These are phyloP conservation scores for Myoxocephalus aenaeus DNA, from an alignment of 2,797 vertebrate genomes.

Conservation along the genomic window DNA sequence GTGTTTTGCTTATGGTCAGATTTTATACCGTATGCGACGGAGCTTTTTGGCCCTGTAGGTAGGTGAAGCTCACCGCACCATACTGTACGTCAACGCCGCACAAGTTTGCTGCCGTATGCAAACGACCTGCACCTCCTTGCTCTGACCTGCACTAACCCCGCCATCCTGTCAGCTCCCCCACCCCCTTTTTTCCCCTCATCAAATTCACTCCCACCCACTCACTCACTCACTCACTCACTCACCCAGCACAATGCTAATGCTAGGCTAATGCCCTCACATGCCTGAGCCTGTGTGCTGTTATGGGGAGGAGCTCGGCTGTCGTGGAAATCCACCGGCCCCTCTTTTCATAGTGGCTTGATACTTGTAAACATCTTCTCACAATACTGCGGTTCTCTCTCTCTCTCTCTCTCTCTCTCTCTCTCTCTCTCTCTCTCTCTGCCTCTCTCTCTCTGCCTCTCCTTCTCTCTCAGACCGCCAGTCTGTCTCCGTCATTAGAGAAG, in stretches of 20 bases:
- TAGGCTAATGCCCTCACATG: conserved; percentile 27
- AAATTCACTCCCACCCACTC: conserved; percentile 24
- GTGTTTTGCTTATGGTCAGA: conserved; percentile 88
- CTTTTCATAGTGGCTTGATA: conserved; percentile 19
- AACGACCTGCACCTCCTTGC: conserved; percentile 39
- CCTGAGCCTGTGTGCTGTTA: conserved; percentile 29
- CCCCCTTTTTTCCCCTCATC: background rate
- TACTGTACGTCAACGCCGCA: conserved; percentile 32
- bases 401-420: conserved; percentile 15
- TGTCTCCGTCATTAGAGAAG: conserved; percentile 22
- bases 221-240: conserved; percentile 24
- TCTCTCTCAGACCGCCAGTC: background rate
- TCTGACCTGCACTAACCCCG: conserved; percentile 60
- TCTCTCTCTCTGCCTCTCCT: background rate
- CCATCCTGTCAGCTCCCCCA: conserved; percentile 21
- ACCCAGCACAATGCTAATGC: conserved; percentile 39
- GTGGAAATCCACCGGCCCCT: conserved; percentile 39
- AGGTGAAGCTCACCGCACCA: conserved; percentile 80
- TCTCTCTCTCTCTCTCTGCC: conserved; percentile 10
- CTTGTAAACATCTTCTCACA: conserved; percentile 20
- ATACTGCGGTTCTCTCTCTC: conserved; percentile 19
- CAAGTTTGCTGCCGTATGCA: conserved; percentile 52
- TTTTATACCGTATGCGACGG: conserved; percentile 93
- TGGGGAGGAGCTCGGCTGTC: conserved; percentile 52
- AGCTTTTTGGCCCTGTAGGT: conserved; percentile 93